Base-by-base conservation (phyloP, 1,140 invertebrate species). In the Drosophila seguyi region DNA sequence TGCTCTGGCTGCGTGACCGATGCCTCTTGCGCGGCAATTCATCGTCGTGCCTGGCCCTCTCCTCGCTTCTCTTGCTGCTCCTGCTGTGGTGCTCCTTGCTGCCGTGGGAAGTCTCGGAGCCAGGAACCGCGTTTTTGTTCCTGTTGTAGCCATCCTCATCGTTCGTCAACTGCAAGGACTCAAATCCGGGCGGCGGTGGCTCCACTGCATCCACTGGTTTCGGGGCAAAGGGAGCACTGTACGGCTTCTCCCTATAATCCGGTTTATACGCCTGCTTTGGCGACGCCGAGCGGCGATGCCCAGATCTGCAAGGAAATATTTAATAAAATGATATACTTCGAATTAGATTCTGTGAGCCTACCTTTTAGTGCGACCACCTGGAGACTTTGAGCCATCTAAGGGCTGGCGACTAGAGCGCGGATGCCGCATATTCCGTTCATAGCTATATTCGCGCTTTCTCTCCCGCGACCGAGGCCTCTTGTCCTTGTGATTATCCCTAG, bases 361-460 rank as follows among this genome's bases (percentile, higher is more conserved):
- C 85, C 85, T 85, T 58, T 81, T 87, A 47, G 71, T 94, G 94
- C 80, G 74, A 41, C 77, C 74, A 45, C 58, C 80, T 41, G 86
- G 81, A 22, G 85, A 88, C 25, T 75, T 78, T 1, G 85, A 90
- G 59, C 85, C 85, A 44, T 85, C 59, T 7, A 52, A 60, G 18
- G 85, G 50, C 44, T 74, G 84, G 2, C 81, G 81, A 45, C 58
- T 56, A 34, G 50, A 41, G 36, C 84, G 77, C 10, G 60, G 57
- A 27, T 59, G 73, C 10, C 81, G 39, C 3, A 14, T 50, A 45
- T 58, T 69, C 4, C 76, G 63, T 13, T 88, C 84, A 50, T 88
- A 85, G 44, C 85, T 81, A 34, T 84, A 81, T 39, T 91, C 82
- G 14, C 82, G 81, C 36, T 92, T 91, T 18, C 90, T 71, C 38